Evolutionary conservation across 2,113 vertebrate genomes (phyloP), one percentile per base, ranked within the genome.

Genomic region (Entomyzon cyanotis): DNA sequence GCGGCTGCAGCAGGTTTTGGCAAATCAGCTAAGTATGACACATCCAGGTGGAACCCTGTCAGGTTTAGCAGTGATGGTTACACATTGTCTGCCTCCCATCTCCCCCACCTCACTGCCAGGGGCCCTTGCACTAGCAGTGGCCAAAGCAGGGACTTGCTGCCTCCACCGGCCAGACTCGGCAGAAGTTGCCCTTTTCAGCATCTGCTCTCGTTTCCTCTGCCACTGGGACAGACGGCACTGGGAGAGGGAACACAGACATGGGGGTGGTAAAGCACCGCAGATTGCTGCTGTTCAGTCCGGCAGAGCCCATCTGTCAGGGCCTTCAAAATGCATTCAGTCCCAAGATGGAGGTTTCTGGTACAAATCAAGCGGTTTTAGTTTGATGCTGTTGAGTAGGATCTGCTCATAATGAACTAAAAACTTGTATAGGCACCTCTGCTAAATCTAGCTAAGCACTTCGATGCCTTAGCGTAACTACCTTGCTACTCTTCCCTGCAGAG

Each of bases 131-230:
- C 31, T 16, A 10, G 52, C 5, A 8, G n/a, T 30, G 52, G 63
- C 68, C 75, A 23, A 27, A 59, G 62, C 76, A 33, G 37, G 17
- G 39, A 3, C 41, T 69, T 35, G 22, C 52, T 87, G 74, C 47
- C 47, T 53, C 16, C 44, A 39, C 17, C 1, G 4, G 31, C 17
- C 67, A 27, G 71, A 12, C 21, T 22, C 3, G 0, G 8, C 1
- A 0, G 24, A 46, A 78, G 44, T 37, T 15, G 5, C 37, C 52
- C 50, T 88, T 3, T 0, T 5, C 69, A 68, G 47, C 64, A 35
- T 42, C 91, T 78, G 81, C 46, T 74, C 19, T 27, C 1, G 1
- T 30, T 59, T 78, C 30, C 52, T 46, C 33, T 53, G 56, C 78
- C 79, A 39, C 63, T 74, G 86, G 86, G 79, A 41, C 79, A 69